phyloP scores from a whole-genome alignment of 2,888 invertebrate species.

The Ormyrus nitidulus region DNA sequence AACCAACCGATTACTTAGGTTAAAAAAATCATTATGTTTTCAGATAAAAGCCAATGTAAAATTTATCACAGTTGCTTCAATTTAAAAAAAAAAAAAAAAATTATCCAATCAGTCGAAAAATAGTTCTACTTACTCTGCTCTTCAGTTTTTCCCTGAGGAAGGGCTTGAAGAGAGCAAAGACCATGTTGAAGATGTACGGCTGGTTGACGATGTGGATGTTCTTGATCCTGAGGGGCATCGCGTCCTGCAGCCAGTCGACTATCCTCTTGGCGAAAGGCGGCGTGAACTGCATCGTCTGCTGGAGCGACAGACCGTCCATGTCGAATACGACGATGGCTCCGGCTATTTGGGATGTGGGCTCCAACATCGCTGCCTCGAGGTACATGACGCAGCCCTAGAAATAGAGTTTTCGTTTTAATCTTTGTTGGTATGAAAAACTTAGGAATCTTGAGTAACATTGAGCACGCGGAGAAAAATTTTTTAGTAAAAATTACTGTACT shows the following conservation, averaged over 20 bases:
- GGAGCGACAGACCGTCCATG: constrained; percentile 88
- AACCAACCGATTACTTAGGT: not conserved
- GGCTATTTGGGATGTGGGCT: constrained; percentile 81
- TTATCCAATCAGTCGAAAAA: too few relatives aligned
- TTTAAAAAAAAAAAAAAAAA: too few relatives aligned
- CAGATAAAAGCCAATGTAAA: too few relatives aligned
- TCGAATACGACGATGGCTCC: constrained; percentile 90
- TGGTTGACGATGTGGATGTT: constrained; percentile 93
- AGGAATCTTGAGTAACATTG: too few relatives aligned
- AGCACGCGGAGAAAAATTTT: too few relatives aligned
- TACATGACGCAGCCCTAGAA: constrained; percentile 86
- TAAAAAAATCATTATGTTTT: too few relatives aligned
- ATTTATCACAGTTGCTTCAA: too few relatives aligned
- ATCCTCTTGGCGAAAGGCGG: constrained; percentile 90
- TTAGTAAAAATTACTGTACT: too few relatives aligned
- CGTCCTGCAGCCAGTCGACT: constrained; percentile 91
- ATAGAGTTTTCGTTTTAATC: not conserved
- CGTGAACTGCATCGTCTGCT: constrained; percentile 91
- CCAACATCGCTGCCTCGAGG: constrained; percentile 88
- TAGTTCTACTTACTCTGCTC: constrained; percentile 78
- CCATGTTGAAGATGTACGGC: constrained; percentile 92
- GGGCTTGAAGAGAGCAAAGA: constrained; percentile 92
- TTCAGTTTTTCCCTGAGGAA: constrained; percentile 91
- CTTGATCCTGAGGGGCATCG: constrained; percentile 89
- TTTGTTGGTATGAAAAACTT: not conserved